Percentiles rank a stretch among this genome's conserved stretches.
These are phyloP conservation scores for Burhinus oedicnemus DNA, from an alignment of 2,113 vertebrate species.

Conservation along the genomic window DNA sequence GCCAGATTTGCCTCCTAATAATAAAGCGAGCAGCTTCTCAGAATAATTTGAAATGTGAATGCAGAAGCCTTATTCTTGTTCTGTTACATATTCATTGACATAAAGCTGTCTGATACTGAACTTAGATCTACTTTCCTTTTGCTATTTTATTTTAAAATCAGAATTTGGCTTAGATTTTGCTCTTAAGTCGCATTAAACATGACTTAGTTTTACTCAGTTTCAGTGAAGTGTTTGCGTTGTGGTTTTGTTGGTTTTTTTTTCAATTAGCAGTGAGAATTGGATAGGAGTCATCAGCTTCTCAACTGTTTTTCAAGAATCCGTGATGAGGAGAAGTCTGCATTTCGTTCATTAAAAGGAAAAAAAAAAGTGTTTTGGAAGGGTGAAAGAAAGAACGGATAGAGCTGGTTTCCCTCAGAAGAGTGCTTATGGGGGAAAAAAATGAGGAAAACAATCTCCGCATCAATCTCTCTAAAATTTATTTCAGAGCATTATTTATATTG, in stretches of 20 bases:
- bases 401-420: neutral
- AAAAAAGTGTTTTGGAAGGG: neutral
- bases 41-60: neutral
- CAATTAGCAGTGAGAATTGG: neutral
- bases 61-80: neutral
- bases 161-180: neutral
- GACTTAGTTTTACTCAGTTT: neutral
- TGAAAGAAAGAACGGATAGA: neutral
- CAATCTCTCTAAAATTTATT: neutral
- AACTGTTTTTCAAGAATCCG: neutral
- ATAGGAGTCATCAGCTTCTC: neutral
- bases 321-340: neutral
- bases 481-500: neutral
- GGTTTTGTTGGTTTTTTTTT: neutral
- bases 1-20: neutral
- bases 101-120: neutral
- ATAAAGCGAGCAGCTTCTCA: neutral
- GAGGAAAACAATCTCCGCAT: neutral
- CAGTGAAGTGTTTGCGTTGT: neutral
- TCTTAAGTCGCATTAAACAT: neutral
- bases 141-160: neutral
- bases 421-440: fast-evolving
- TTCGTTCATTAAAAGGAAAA: neutral
- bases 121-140: neutral
- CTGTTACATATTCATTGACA: neutral